Base-by-base conservation (phyloP, 2,888 invertebrate genomes). In the Chalcosyrphus nemorum region DNA sequence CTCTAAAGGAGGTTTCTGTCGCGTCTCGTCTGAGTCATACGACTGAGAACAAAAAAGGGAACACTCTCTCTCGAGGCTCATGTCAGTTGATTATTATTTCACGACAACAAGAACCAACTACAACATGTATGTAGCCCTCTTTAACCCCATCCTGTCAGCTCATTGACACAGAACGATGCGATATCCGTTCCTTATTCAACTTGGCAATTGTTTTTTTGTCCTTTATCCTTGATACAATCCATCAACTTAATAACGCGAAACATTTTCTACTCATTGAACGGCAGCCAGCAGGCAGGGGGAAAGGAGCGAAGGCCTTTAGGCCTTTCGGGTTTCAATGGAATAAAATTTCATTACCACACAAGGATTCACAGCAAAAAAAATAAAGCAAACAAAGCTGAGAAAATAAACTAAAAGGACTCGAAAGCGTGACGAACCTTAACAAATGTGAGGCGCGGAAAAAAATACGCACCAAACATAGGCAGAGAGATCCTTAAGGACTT, bases 241-340 rank as follows among this genome's bases (percentile, higher is more conserved):
- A 84, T 84, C 84, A 84, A 80, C 84, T 84, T 75, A 80, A 84
- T 80, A 84, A 74, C 70, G 70, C 75, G 68, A 84, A 74, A 70
- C 74, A 74, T 80, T 74, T n/a, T n/a, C n/a, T n/a, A n/a, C 50
- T 38, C 65, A 74, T 70, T 70, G 68, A 65, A 45, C 29, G 56
- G n/a, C 24, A 57, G 45, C 54, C 27, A 68, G 63, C 24, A 29
- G 38, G 35, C 54, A n/a, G 45, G 47, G 19, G 52, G 57, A 21
- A 59, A 52, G 27, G 1, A 27, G 6, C 61, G 13, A 15, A 43
- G 27, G 41, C 17, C 19, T 45, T 24, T 41, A 47, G 24, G 41
- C 63, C 68, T 65, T 80, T 74, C 61, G 59, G 43, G 11, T 45
- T 61, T 41, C 19, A 59, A 61, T 74, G 66, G 50, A 74, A 57